Base-by-base conservation (phyloP, 2,888 invertebrate genomes). In the Steinernema carpocapsae region DNA sequence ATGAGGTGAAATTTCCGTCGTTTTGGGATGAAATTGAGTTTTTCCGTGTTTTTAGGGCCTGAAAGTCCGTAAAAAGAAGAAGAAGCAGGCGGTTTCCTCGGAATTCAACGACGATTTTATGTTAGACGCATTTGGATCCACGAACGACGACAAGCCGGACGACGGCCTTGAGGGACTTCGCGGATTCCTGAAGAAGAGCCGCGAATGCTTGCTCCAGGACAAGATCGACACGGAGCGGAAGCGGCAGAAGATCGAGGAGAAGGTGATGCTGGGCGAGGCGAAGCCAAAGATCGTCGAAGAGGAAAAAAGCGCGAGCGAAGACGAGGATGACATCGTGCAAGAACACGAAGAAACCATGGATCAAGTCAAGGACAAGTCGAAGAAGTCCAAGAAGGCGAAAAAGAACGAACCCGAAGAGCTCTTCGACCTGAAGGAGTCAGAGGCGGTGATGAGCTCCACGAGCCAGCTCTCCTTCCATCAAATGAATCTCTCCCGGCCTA, bases 401-500 rank as follows among this genome's bases (percentile, higher is more conserved):
- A 48, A 42, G 43, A 22, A 22, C 22, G 72, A 71, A 19, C 43
- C 74, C 24, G 73, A 74, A 17, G 73, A 72, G 0, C 77, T 76
- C 59, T 80, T 80, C 73, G 80, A 81, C 32, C 42, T 45, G 7
- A 71, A 70, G 51, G 42, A 64, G 64, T 64, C 64, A 1, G 64
- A 64, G 14, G 26, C 64, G 7, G 26, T 64, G 6, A 64, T 64
- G 64, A 64, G 19, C 29, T 78, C 78, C 14, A 64, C 48, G 7
- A 79, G 76, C 19, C 73, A 74, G n/a, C 59, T 84, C 19, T 82
- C 86, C 3, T 89, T 89, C 78, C 93, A 94, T 88, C 94, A 95
- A 90, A 95, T 99, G 95, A 96, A 97, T 89, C 90, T 97, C 29
- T 97, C 97, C 0, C 90, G 97, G 76, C 97, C 97, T 0, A 89